Evolutionary conservation across 2,113 vertebrate genomes (phyloP).

Genomic region (Rostratula benghalensis): DNA sequence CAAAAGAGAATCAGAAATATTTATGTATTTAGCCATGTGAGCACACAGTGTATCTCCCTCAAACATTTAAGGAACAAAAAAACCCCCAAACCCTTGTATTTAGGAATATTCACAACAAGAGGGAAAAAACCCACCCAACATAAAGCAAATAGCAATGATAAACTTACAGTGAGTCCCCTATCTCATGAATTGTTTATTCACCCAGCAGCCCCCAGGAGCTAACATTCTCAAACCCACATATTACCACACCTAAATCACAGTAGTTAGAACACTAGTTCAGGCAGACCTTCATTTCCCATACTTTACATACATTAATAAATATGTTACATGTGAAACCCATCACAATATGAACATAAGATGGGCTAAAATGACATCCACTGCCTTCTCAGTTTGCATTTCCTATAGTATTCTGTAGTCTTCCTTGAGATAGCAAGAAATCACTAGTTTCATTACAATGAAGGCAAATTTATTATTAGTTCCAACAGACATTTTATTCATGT

Average conservation of each 20-base stretch:
- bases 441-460: constrained; percentile 27
- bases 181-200: not conserved
- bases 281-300: not conserved
- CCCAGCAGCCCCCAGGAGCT: not conserved
- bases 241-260: not conserved
- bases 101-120: not conserved
- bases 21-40: constrained; percentile 21
- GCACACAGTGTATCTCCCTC: not conserved
- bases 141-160: not conserved
- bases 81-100: not conserved
- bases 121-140: not conserved
- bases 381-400: not conserved
- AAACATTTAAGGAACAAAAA: not conserved
- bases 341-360: not conserved
- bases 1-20: constrained; percentile 42
- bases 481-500: constrained; percentile 63
- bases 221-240: not conserved
- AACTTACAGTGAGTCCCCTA: not conserved
- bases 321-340: too few species aligned
- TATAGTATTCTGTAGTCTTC: not conserved
- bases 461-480: constrained; percentile 58
- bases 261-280: not conserved
- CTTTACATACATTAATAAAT: not conserved
- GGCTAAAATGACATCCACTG: not conserved
- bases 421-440: constrained; percentile 9